Evolutionary conservation across 2,797 vertebrate genomes (phyloP).

Genomic region (Heteromormyrus szaboi): DNA sequence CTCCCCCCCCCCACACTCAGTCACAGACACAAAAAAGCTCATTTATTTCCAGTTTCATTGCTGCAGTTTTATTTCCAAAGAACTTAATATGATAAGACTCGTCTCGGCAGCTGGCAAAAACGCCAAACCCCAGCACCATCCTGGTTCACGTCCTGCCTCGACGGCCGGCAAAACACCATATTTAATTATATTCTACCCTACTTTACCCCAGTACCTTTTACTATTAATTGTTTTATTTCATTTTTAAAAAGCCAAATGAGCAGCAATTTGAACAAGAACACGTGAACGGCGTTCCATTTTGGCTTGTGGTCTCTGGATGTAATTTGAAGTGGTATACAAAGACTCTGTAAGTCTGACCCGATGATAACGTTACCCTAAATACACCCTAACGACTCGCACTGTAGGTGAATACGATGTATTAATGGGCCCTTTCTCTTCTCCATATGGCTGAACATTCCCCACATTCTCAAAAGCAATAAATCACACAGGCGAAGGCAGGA

Average conservation of each 20-base stretch:
- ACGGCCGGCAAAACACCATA: not conserved
- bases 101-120: not conserved
- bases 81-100: not conserved
- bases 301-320: not conserved
- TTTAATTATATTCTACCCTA: not conserved
- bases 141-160: not conserved
- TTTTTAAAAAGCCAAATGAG: not conserved
- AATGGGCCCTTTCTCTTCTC: slow-evolving; percentile 19
- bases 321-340: not conserved
- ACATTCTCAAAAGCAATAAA: slow-evolving; percentile 24
- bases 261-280: not conserved
- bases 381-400: slow-evolving; percentile 17
- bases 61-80: not conserved
- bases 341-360: not conserved
- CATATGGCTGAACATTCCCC: slow-evolving; percentile 20
- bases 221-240: not conserved
- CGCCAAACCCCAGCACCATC: not conserved
- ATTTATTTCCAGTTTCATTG: slow-evolving; percentile 1
- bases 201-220: not conserved
- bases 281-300: not conserved
- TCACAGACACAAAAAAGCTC: not conserved
- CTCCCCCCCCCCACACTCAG: not conserved
- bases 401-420: slow-evolving; percentile 23
- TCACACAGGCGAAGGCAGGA: slow-evolving; percentile 14
- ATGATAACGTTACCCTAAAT: slow-evolving; percentile 5